Evolutionary conservation across 2,797 vertebrate species (phyloP), one percentile per base, ranked within the genome.

Genomic region (Pseudochaenichthys georgianus): DNA sequence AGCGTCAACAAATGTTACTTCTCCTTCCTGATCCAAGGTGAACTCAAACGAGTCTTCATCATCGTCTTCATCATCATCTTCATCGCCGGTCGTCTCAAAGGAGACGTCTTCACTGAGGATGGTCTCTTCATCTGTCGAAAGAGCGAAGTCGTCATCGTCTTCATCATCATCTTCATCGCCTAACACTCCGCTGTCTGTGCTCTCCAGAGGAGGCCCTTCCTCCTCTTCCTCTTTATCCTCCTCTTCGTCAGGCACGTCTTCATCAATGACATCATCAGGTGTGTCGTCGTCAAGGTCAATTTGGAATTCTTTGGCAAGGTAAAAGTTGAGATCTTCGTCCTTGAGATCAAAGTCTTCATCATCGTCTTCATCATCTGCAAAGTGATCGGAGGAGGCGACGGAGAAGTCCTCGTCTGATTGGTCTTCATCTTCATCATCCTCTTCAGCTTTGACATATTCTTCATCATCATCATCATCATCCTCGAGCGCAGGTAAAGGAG

Each of bases 281-380:
- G 75, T 71, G 9, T 73, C 57, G 45, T 75, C 59, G 5, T n/a
- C 78, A 3, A 54, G 54, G 0, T 77, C 45, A 38, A 38, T 38
- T 38, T 38, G 34, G 34, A 38, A 38, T 38, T 38, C 34, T 38
- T 38, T 38, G 34, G 5, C 34, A 7, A 38, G 34, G 34, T 38
- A 34, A 38, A 38, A 38, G 34, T 38, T 34, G 34, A 38, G 58
- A 21, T 82, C 73, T 9, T 28, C 3, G 4, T 43, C 42, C 34
- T 38, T 38, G 4, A 87, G 58, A 21, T 82, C 76, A 11, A 34
- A 3, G 4, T 43, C 42, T 38, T 65, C 5, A 9, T 87, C 88
- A 1, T 91, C 90, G 19, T 90, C 88, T 83, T 92, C 91, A 63
- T 91, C 87, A 0, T 90, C 92, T 52, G 90, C 92, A 70, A 93